Base-by-base conservation (phyloP, 1,140 invertebrate species). In the Procambarus virginalis region DNA sequence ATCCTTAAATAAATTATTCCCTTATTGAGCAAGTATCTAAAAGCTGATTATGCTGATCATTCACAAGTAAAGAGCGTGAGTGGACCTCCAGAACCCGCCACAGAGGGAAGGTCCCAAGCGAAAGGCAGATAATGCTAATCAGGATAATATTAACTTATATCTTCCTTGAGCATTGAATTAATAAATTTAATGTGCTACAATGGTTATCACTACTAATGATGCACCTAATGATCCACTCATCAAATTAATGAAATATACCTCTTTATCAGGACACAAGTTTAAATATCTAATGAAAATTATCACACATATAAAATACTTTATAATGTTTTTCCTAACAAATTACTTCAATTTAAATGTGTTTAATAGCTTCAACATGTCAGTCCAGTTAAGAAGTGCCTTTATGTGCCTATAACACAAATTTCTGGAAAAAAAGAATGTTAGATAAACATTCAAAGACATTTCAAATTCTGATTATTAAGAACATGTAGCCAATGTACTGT, bases 31-130 rank as follows among this genome's bases (percentile, higher is more conserved):
- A 60, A 34, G 55, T 48, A 64, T 86, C 9, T 79, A 48, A 83
- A 68, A 79, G 45, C 49, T 64, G 60, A 58, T 64, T 64, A 22
- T 48, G 60, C 76, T 86, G 84, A 86, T 68, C 76, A 86, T 14
- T 45, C 34, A 79, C 58, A 79, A 51, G 55, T 79, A 86, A 79
- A 70, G 84, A 64, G 77, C 60, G 84, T 68, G 60, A 79, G n/a
- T 58, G 84, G 76, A 86, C 77, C 84, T 86, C 77, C 75, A 79
- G 55, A 79, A 46, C 84, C 84, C 58, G 84, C 75, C 49, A 78
- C 77, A 51, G 12, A 70, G 84, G 84, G 84, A 68, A 78, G 77
- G 84, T 79, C 84, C 84, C 20, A 78, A 86, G 84, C 84, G 22
- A 84, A 79, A 73, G 84, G 58, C 76, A 17, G 49, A 85, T 58